Base-by-base conservation (phyloP, 1,140 invertebrate genomes). In the Drosophila jambulina region DNA sequence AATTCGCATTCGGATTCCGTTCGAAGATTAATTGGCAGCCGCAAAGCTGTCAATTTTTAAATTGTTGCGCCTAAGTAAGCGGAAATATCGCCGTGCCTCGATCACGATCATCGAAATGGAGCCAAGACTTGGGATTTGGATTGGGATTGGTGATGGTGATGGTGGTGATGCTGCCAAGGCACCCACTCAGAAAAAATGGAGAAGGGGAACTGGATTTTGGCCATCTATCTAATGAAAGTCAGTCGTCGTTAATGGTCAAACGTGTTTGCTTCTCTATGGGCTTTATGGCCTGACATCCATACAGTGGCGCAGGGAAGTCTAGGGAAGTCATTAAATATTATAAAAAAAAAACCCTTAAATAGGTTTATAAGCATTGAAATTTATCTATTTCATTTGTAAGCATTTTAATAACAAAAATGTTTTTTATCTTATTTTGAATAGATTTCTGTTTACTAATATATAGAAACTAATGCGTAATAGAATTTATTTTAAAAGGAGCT, bases 61-160 rank as follows among this genome's bases (percentile, higher is more conserved):
- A 87, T 83, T 83, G 83, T 67, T 84, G 83, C 72, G 84, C 84
- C 84, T 90, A 90, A 88, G 64, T 82, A 87, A 82, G 80, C 80
- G 84, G 84, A 87, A 87, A 84, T 84, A 69, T 84, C 62, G 59
- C 23, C 75, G 69, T 23, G 38, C 17, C 34, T 51, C 34, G 58
- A 61, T 61, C 27, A 32, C 65, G 43, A 68, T 48, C 38, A 61
- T 61, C 38, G 67, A 23, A 68, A 29, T 72, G 21, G 27, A 49
- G 17, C 51, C 21, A 54, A 29, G 36, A n/a, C 32, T 43, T 34
- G 32, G 29, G 19, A 5, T 7, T 71, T 23, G 38, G 40, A 21
- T 27, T 63, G 36, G 27, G 25, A 17, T 38, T 23, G 46, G 25
- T 23, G n/a, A 43, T 42, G 29, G 12, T 48, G 58, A 17, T 32